Evolutionary conservation across 2,113 vertebrate genomes (phyloP), one percentile per base, ranked within the genome.

Genomic region (Romanogobio albipinnatus): DNA sequence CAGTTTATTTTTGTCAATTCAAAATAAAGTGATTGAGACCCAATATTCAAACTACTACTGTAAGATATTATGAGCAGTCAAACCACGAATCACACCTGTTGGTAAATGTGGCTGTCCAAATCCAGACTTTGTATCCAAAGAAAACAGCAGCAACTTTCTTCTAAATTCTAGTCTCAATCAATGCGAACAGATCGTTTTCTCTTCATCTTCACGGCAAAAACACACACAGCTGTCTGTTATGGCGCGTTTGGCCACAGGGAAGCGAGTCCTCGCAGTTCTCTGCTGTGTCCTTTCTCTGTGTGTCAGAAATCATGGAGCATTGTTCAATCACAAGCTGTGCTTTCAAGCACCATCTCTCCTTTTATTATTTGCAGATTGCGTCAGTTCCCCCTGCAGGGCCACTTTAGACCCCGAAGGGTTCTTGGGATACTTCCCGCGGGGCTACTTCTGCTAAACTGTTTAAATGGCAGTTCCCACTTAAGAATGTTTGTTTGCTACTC

Each of bases 341-440:
- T 92, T 89, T 93, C 89, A 92, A 94, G 91, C 83, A 86, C 86
- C 81, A 10, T 90, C 59, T 88, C 87, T 77, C 83, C 85, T 90
- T 89, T 91, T 82, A 84, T 83, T 91, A 88, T 88, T 68, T 81
- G 76, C 87, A 86, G 88, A 90, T 90, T 88, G 76, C 90, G 87
- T 90, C 86, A 86, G 82, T 85, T 85, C 86, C 87, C 84, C 84
- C 92, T 86, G 89, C 90, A 17, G 89, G 86, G 58, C 80, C 53
- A 61, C 62, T 88, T 82, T 56, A 26, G 77, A 87, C 86, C 89
- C 90, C 90, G 70, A 70, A 89, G 88, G 87, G 86, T 75, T 86
- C 85, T 92, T 78, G 53, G 58, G 83, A 90, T 89, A 88, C 83
- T 89, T 86, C 89, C 81, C 85, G 85, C 59, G 90, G 88, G 88